phyloP scores from a whole-genome alignment of 2,113 vertebrate species.

The Atrichornis clamosus region DNA sequence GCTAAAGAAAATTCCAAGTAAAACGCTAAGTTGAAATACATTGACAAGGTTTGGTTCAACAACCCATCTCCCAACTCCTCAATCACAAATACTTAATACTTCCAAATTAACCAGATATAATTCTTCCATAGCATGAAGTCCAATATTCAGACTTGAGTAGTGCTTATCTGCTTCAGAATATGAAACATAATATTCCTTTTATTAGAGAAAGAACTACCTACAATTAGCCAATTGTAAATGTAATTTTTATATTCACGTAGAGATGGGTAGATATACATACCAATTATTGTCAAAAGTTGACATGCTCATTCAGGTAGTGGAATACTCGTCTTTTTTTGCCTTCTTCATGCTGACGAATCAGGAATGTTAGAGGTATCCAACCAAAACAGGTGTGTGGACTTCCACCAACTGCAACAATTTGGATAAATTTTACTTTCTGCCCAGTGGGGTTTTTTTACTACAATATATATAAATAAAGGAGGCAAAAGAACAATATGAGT shows the following conservation, averaged over 20 bases:
- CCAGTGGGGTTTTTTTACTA: not conserved
- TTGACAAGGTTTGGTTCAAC: not conserved
- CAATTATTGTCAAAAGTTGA: not conserved
- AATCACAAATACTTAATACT: not conserved
- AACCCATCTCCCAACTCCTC: rapidly evolving
- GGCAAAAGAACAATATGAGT: not conserved
- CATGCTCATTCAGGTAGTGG: not conserved
- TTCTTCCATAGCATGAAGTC: not conserved
- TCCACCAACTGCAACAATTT: not conserved
- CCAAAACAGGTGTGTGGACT: not conserved
- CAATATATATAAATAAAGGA: not conserved
- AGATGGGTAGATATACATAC: not conserved
- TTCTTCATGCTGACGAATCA: not conserved
- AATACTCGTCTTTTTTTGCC: not conserved
- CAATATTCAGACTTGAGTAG: not conserved
- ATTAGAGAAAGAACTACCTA: not conserved
- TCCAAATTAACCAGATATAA: not conserved
- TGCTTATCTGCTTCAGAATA: not conserved
- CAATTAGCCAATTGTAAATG: not conserved
- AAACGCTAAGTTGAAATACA: not conserved
- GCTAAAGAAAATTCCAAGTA: not conserved
- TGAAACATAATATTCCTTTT: not conserved
- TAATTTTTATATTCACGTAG: not conserved
- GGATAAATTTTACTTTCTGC: not conserved
- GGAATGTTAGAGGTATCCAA: not conserved